Evolutionary conservation across 2,797 vertebrate species (phyloP).

Genomic region (Sparus aurata): DNA sequence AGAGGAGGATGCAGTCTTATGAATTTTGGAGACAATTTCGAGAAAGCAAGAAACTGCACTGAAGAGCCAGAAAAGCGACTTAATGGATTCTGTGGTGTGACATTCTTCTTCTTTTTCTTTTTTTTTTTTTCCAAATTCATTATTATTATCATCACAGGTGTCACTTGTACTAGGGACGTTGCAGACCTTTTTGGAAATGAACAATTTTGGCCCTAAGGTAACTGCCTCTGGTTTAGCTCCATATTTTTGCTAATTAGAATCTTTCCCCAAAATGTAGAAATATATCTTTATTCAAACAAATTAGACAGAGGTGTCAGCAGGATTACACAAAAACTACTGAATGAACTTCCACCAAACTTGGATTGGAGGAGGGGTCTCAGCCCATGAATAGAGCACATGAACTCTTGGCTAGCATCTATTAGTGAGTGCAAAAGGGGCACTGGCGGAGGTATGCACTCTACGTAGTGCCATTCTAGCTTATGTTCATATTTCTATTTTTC

Average conservation of each 20-base stretch:
- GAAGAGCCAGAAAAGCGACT: too few species aligned
- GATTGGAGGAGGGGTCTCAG: too few species aligned
- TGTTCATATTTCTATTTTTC: too few species aligned
- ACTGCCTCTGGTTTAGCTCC: background rate
- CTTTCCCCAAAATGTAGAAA: background rate
- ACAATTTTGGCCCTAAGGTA: background rate
- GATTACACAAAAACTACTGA: too few species aligned
- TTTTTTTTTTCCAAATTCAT: background rate
- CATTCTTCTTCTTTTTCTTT: background rate
- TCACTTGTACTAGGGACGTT: too few species aligned
- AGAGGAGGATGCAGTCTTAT: constrained; percentile 31
- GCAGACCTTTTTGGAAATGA: background rate
- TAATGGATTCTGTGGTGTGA: background rate
- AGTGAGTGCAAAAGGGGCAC: too few species aligned
- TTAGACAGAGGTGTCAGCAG: background rate
- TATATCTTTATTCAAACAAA: background rate
- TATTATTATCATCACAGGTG: too few species aligned
- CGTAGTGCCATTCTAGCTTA: too few species aligned
- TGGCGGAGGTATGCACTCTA: too few species aligned
- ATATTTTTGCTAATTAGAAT: background rate
- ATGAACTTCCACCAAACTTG: too few species aligned
- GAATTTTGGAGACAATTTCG: constrained; percentile 37
- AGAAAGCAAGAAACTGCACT: background rate
- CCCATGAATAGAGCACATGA: too few species aligned
- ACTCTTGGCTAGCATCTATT: too few species aligned